phyloP scores from a whole-genome alignment of 2,797 vertebrate genomes.

The Erethizon dorsatum region DNA sequence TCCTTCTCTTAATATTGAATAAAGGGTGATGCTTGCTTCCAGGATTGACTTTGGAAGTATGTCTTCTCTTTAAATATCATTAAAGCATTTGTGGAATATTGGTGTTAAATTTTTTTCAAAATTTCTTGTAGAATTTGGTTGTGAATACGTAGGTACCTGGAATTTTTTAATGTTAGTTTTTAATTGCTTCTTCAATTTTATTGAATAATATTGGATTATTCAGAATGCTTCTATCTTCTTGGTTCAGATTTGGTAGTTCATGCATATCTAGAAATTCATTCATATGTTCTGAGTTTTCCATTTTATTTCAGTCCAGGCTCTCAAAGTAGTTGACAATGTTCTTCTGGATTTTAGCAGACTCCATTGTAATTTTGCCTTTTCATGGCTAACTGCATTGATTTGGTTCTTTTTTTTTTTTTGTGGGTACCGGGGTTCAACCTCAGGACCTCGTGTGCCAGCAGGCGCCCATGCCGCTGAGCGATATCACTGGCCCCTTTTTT shows the following conservation, averaged over 20 bases:
- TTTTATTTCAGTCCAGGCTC: background rate
- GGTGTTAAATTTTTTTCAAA: background rate
- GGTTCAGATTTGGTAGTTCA: too few species aligned
- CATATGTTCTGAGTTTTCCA: too few species aligned
- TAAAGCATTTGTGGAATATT: background rate
- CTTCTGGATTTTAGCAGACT: background rate
- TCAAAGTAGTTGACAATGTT: background rate
- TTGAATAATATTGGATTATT: background rate
- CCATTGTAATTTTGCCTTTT: background rate
- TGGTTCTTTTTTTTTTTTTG: too few species aligned
- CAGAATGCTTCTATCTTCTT: too few species aligned
- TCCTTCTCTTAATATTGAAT: background rate
- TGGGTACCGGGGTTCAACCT: too few species aligned
- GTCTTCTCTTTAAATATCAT: background rate
- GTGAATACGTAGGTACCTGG: too few species aligned
- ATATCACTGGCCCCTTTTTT: too few species aligned
- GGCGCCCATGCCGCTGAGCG: too few species aligned
- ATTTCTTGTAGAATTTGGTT: background rate
- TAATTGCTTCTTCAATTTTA: background rate
- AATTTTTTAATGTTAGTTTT: too few species aligned
- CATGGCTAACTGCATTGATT: background rate
- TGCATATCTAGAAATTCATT: too few species aligned
- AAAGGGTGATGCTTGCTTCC: background rate
- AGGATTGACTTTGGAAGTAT: background rate
- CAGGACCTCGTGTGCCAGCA: too few species aligned